Evolutionary conservation across 1,140 invertebrate genomes (phyloP), one percentile per base, ranked within the genome.

Genomic region (Heliconius congener): DNA sequence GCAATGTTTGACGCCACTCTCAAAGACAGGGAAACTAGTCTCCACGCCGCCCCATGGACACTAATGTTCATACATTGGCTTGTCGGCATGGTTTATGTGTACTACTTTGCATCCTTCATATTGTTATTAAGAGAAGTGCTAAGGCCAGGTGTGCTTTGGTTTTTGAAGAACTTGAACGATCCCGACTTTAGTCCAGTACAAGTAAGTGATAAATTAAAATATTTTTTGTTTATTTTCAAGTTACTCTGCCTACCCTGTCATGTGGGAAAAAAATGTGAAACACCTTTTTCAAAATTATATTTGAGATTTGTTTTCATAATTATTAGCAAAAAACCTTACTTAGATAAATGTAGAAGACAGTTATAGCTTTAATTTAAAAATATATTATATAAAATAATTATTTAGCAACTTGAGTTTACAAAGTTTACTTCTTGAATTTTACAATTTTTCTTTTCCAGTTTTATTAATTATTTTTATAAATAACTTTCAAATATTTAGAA

Each of bases 11-110:
- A 99, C 94, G 98, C 98, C 6, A 98, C 97, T 9, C 94, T 99
- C 0, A 97, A 97, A 89, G 98, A 98, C 87, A 95, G 99, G 70
- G 97, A 99, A 92, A 96, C 96, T 0, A 98, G 97, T 80, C 99
- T 99, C 83, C 96, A 97, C 82, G 95, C 97, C 1, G 97, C 98
- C 1, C 99, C 99, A 0, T 98, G 98, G 66, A 99, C 99, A 0
- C 99, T 98, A 0, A 98, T 99, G 96, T 99, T 99, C 88, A 97
- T 99, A 74, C 99, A 99, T 93, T 99, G 99, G 99, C 96, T 99
- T 13, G 97, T 99, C n/a, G 99, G 99, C 75, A 99, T 99, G 98
- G 97, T 99, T 2, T 99, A 99, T 93, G 98, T 99, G 19, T 99
- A 99, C 93, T 99, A 99, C 94, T 99, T 99, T 91, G 99, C 99